Conservation (phyloP, 2,113 vertebrate species). For the Quiscalus mexicanus region DNA sequence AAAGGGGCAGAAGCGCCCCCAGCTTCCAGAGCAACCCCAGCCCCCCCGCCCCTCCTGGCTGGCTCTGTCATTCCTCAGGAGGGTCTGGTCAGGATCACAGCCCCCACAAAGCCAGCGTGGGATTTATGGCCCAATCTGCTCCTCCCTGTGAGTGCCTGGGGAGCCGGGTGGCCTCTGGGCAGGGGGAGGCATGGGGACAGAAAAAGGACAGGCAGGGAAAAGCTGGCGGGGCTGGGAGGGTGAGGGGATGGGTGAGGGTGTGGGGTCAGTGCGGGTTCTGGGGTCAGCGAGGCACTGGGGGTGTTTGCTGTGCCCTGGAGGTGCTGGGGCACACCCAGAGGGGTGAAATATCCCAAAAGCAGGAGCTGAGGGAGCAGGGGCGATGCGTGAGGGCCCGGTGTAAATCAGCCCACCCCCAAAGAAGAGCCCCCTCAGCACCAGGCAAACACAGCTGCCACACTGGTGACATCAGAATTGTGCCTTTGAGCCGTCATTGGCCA, state of each 20-base stretch:
- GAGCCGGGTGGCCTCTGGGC: not conserved
- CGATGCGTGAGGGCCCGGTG: fast-evolving
- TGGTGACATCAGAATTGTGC: conserved; percentile 74
- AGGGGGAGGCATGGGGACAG: not conserved
- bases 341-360: fast-evolving
- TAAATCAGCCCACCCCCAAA: not conserved
- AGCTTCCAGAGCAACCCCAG: not conserved
- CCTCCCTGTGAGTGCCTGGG: not conserved
- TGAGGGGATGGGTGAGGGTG: not conserved
- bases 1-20: not conserved
- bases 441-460: conserved; percentile 56
- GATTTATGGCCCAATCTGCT: not conserved
- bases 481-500: conserved; percentile 66
- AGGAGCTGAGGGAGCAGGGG: not conserved
- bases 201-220: not conserved
- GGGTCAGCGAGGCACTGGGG: fast-evolving
- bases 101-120: not conserved
- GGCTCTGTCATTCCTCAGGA: not conserved
- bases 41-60: not conserved
- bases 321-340: fast-evolving
- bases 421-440: not conserved
- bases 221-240: not conserved
- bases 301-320: not conserved
- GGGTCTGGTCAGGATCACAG: not conserved
- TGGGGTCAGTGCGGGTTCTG: not conserved